A percentile compares a stretch with the other conserved stretches of the same genome.
These are phyloP conservation scores for Epirrhoe tristata DNA, from an alignment of 2,888 invertebrate genomes.

Conservation along the genomic window DNA sequence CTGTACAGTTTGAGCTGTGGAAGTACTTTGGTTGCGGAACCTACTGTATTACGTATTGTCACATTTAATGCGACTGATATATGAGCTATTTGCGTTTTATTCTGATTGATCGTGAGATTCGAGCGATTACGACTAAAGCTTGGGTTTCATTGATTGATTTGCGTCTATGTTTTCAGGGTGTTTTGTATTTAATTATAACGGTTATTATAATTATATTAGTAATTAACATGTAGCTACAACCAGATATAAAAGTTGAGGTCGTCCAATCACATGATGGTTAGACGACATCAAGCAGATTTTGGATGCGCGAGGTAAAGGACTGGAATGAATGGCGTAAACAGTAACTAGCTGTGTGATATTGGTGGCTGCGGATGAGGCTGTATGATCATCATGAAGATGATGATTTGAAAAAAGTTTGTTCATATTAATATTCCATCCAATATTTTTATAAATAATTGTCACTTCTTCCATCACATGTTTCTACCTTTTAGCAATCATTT, in stretches of 20 bases:
- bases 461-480: neutral
- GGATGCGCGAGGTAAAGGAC: no score
- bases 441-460: neutral
- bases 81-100: conserved; percentile 61
- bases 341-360: no score
- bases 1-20: conserved; percentile 17
- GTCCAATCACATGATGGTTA: no score
- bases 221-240: no score
- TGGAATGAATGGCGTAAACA: no score
- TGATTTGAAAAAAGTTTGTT: no score
- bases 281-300: no score
- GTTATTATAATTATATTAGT: neutral
- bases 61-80: conserved; percentile 68
- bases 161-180: neutral
- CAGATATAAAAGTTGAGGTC: no score
- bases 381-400: no score
- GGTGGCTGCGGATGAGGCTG: no score
- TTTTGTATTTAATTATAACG: neutral
- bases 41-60: conserved; percentile 71
- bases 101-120: conserved; percentile 58
- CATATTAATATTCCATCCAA: no score
- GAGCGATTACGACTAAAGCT: conserved; percentile 26
- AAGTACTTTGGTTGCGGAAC: conserved; percentile 60
- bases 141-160: conserved; percentile 21
- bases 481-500: neutral